phyloP scores from a whole-genome alignment of 1,140 invertebrate genomes.

The Ceratina australensis region DNA sequence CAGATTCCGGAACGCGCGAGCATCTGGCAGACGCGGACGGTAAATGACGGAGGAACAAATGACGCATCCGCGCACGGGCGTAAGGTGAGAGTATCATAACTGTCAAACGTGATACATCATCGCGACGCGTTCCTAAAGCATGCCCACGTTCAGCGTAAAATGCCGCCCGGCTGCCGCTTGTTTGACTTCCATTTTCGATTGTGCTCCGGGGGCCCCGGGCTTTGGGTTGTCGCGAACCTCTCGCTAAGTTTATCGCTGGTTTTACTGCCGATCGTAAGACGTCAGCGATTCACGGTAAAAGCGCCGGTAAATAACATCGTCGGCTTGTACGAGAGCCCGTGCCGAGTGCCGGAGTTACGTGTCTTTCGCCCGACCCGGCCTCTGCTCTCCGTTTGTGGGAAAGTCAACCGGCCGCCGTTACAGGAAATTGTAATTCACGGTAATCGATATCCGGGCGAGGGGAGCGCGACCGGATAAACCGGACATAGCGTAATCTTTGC shows the following conservation, averaged over 20 bases:
- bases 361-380: background rate
- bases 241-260: conserved; percentile 54
- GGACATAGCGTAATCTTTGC: conserved; percentile 48
- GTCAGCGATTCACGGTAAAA: conserved; percentile 57
- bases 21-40: conserved; percentile 13
- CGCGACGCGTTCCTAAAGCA: conserved; percentile 42
- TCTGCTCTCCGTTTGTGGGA: conserved; percentile 35
- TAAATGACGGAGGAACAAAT: conserved; percentile 23
- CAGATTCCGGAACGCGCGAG: background rate
- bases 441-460: conserved; percentile 60
- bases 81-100: conserved; percentile 56
- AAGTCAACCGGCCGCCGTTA: conserved; percentile 27
- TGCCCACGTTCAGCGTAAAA: conserved; percentile 42
- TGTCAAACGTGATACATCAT: conserved; percentile 59
- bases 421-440: conserved; percentile 62
- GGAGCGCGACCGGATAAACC: conserved; percentile 55
- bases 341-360: background rate
- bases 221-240: conserved; percentile 21
- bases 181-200: conserved; percentile 59
- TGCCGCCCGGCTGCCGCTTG: conserved; percentile 1
- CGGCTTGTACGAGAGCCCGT: conserved; percentile 13
- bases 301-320: conserved; percentile 60
- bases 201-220: conserved; percentile 1
- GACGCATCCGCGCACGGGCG: background rate
- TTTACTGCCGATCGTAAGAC: conserved; percentile 64